Percentiles rank a stretch among this genome's conserved stretches.
Conservation (phyloP, 2,113 vertebrate genomes). For the Macquaria australasica region DNA sequence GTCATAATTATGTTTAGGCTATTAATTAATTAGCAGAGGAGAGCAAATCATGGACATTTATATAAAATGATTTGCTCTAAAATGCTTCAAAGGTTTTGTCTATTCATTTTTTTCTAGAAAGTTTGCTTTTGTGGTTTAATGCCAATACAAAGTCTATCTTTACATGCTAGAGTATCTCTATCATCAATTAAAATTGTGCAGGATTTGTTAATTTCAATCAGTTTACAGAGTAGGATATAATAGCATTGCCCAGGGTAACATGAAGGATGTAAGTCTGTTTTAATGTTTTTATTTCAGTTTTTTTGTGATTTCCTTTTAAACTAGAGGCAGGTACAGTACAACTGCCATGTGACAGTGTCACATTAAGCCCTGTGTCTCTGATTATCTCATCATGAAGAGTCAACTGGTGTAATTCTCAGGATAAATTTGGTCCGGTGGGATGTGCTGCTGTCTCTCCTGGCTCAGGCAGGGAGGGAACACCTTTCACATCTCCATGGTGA, state of each 20-base stretch:
- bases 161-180: too few relatives aligned
- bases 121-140: not conserved
- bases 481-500: constrained; percentile 76
- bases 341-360: constrained; percentile 14
- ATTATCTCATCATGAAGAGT: constrained; percentile 59
- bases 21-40: not conserved
- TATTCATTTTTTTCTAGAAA: not conserved
- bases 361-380: constrained; percentile 13
- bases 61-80: too few relatives aligned
- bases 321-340: not conserved
- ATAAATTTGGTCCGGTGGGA: constrained; percentile 64
- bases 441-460: constrained; percentile 45
- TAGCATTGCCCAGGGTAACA: not conserved
- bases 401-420: constrained; percentile 50
- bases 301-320: not conserved
- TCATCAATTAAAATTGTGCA: not conserved
- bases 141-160: not conserved
- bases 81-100: not conserved
- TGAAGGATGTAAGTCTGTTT: not conserved
- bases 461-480: constrained; percentile 53
- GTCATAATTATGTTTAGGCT: not conserved
- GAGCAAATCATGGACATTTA: not conserved
- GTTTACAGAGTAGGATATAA: not conserved
- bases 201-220: not conserved
- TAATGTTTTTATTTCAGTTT: constrained; percentile 1